phyloP scores from a whole-genome alignment of 2,888 invertebrate genomes.

The Acheta domesticus region DNA sequence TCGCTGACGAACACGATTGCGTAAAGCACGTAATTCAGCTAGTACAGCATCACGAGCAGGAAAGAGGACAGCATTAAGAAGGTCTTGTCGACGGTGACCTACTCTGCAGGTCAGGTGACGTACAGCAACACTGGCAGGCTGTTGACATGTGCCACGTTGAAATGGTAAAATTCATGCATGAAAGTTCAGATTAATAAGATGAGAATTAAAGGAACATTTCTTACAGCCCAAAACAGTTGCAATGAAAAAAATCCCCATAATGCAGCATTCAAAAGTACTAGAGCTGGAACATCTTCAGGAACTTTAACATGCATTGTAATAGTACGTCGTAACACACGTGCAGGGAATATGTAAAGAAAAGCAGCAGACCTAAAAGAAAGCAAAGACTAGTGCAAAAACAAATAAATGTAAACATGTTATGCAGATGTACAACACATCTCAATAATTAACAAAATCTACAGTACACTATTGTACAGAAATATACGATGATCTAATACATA shows the following conservation, averaged over 20 bases:
- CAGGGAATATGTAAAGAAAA: not conserved
- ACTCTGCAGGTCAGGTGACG: not conserved
- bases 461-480: too few relatives aligned
- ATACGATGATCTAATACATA: too few relatives aligned
- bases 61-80: not conserved
- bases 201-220: not conserved
- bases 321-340: not conserved
- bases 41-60: not conserved
- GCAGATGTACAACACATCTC: too few relatives aligned
- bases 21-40: slow-evolving; percentile 10
- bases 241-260: not conserved
- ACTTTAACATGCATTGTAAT: slow-evolving; percentile 1
- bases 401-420: not conserved
- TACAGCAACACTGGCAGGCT: not conserved
- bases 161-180: not conserved
- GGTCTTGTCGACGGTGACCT: not conserved
- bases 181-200: not conserved
- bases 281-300: not conserved
- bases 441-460: too few relatives aligned
- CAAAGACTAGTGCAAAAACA: not conserved
- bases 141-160: not conserved
- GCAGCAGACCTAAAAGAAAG: not conserved
- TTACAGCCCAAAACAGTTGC: slow-evolving; percentile 1
- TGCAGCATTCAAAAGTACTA: not conserved
- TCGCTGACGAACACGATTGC: not conserved